phyloP scores from a whole-genome alignment of 1,140 invertebrate species.

The Sycophila sp. region DNA sequence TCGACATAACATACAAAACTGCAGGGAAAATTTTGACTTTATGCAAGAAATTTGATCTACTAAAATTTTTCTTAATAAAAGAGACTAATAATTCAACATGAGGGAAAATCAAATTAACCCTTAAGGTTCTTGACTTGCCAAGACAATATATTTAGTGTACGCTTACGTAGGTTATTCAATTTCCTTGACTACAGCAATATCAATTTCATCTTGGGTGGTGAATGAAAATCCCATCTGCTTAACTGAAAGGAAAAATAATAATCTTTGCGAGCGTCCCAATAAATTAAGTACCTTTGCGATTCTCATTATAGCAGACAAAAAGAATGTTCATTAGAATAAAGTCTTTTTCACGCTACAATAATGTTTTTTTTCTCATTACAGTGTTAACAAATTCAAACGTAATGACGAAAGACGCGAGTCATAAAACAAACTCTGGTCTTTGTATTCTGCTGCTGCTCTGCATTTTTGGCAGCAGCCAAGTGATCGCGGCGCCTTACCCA shows the following conservation, averaged over 20 bases:
- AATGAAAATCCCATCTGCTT: background rate
- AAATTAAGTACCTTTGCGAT: background rate
- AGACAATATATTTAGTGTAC: too few relatives aligned
- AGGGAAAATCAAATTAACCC: too few relatives aligned
- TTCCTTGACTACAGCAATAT: background rate
- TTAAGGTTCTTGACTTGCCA: too few relatives aligned
- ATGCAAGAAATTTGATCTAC: too few relatives aligned
- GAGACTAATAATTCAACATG: too few relatives aligned
- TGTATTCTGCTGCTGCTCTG: slow-evolving; percentile 50
- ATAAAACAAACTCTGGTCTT: slow-evolving; percentile 43
- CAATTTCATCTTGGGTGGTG: background rate
- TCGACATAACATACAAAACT: too few relatives aligned
- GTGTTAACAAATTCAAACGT: slow-evolving; percentile 43
- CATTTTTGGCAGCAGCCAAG: slow-evolving; percentile 36
- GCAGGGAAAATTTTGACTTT: too few relatives aligned
- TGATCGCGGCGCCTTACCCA: slow-evolving; percentile 47
- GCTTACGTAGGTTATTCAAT: too few relatives aligned
- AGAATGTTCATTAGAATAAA: background rate
- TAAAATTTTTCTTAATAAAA: too few relatives aligned
- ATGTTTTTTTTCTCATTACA: slow-evolving; percentile 26
- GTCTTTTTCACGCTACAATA: background rate
- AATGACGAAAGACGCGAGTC: slow-evolving; percentile 55
- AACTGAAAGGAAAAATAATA: background rate
- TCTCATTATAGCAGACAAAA: background rate
- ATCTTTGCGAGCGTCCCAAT: background rate